phyloP scores from a whole-genome alignment of 2,888 invertebrate genomes.

The Yponomeuta cagnagella region DNA sequence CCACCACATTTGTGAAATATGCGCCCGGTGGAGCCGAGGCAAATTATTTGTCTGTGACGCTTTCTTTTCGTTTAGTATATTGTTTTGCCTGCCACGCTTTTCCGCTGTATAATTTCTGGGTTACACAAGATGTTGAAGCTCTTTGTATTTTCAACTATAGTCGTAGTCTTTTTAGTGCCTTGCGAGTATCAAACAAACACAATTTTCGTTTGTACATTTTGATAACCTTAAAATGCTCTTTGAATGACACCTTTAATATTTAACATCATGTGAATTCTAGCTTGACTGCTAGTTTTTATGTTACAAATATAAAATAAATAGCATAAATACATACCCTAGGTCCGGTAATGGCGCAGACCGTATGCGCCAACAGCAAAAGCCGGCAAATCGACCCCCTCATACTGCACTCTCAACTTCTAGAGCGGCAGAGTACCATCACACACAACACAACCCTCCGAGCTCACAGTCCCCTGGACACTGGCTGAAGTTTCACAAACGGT shows the following conservation, averaged over 20 bases:
- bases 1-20: conserved; percentile 12
- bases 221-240: no score
- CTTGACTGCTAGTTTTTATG: not conserved
- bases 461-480: conserved; percentile 41
- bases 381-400: conserved; percentile 63
- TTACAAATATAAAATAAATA: conserved; percentile 6
- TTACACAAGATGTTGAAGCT: not conserved
- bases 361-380: conserved; percentile 65
- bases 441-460: conserved; percentile 37
- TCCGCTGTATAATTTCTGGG: not conserved
- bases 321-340: conserved; percentile 52
- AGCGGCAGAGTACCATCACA: conserved; percentile 70
- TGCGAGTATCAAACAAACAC: not conserved
- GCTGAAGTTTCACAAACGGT: conserved; percentile 34
- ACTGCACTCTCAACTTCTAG: conserved; percentile 57
- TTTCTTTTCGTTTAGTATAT: conserved; percentile 3
- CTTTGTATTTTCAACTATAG: not conserved
- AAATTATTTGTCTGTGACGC: not conserved
- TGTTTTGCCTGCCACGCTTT: not conserved
- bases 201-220: no score
- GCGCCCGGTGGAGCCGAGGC: not conserved
- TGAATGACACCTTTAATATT: no score
- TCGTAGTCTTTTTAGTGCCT: not conserved
- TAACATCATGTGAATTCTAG: no score
- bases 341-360: conserved; percentile 67